phyloP scores from a whole-genome alignment of 2,888 invertebrate species.

The Lepas anatifera region DNA sequence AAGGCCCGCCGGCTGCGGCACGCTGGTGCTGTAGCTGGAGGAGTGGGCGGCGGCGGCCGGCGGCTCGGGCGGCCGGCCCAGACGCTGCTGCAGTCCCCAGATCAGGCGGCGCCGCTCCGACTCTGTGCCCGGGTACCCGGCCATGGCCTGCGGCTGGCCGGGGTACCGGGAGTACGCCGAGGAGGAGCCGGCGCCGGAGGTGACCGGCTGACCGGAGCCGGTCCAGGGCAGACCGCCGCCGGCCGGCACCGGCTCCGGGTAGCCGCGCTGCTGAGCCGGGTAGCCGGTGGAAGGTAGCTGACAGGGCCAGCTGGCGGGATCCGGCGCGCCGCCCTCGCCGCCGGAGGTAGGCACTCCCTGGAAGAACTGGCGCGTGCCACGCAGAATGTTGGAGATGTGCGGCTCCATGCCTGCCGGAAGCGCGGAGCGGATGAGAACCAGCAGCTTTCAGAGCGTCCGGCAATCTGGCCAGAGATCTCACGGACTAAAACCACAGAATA shows the following conservation, averaged over 20 bases:
- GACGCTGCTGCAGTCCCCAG: background rate
- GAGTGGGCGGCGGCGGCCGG: background rate
- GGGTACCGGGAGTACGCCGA: background rate
- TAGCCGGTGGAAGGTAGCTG: too few species aligned
- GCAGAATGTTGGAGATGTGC: slow-evolving; percentile 6
- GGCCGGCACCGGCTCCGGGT: too few species aligned
- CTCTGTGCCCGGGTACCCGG: background rate
- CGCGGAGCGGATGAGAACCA: background rate
- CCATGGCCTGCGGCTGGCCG: background rate
- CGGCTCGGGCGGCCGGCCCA: background rate
- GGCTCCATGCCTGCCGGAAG: background rate
- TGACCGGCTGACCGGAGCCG: too few species aligned
- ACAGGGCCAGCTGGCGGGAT: too few species aligned
- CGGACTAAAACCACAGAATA: too few species aligned
- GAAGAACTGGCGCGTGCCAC: slow-evolving; percentile 6
- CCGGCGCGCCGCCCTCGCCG: background rate
- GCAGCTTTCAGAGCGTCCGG: too few species aligned
- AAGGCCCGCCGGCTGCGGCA: background rate
- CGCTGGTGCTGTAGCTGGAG: background rate
- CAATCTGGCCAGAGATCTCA: too few species aligned
- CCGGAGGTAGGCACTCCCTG: background rate
- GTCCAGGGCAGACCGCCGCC: too few species aligned
- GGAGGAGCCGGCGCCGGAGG: too few species aligned
- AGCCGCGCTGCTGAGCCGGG: too few species aligned
- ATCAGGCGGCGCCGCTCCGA: background rate